These are phyloP conservation scores for Diaprepes abbreviatus DNA, from an alignment of 2,888 invertebrate species.

Conservation along the genomic window DNA sequence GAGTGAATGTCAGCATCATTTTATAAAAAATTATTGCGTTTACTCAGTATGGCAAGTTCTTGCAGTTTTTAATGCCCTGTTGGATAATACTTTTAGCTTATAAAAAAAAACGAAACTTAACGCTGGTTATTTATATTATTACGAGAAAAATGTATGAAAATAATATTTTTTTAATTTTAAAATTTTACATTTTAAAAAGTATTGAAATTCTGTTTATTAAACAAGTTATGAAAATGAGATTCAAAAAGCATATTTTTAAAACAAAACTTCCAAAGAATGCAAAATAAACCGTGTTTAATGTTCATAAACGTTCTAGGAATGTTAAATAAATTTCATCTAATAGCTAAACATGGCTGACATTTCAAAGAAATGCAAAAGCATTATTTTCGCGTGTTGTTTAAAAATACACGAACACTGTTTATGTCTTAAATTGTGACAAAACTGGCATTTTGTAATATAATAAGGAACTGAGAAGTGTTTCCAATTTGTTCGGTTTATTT, in stretches of 20 bases:
- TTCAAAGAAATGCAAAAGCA: neutral
- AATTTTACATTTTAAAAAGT: too few species aligned
- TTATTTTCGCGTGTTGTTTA: neutral
- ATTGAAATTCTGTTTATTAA: neutral
- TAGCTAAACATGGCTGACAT: neutral
- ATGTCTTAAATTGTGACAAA: neutral
- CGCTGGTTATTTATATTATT: too few species aligned
- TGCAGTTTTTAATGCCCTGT: too few species aligned
- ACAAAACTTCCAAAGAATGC: neutral
- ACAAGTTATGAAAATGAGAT: neutral
- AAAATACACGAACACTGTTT: neutral
- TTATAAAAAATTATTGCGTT: too few species aligned
- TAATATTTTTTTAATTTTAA: too few species aligned
- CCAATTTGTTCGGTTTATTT: neutral
- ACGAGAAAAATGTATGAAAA: too few species aligned
- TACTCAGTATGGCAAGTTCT: too few species aligned
- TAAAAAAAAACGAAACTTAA: too few species aligned
- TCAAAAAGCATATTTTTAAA: neutral
- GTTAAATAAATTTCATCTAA: neutral
- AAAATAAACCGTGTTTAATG: neutral
- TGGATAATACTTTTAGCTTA: too few species aligned
- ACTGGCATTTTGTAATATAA: neutral
- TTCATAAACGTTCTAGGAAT: neutral
- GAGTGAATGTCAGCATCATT: too few species aligned
- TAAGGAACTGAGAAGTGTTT: neutral